These are phyloP conservation scores for Eleutherodactylus coqui DNA, from an alignment of 2,797 vertebrate species.

Conservation along the genomic window DNA sequence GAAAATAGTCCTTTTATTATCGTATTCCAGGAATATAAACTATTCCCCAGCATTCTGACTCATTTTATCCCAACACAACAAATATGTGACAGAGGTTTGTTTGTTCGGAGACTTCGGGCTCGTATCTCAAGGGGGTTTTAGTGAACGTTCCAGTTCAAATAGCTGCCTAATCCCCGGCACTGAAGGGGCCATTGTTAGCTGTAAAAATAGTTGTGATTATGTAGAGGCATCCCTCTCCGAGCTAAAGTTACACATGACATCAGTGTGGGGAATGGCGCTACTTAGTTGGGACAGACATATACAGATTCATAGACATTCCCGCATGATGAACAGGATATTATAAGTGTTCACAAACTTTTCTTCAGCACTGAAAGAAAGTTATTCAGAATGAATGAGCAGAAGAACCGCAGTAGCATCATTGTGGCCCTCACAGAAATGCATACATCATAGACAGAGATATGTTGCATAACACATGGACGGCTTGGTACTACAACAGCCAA, in stretches of 20 bases:
- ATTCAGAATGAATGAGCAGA: background rate
- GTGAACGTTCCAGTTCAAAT: conserved; percentile 11
- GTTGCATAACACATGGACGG: too few species aligned
- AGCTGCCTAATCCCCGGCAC: conserved; percentile 23
- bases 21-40: background rate
- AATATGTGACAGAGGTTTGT: background rate
- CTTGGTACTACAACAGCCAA: too few species aligned
- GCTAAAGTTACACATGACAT: conserved; percentile 40
- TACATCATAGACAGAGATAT: too few species aligned
- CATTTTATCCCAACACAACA: background rate
- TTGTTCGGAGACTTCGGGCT: background rate
- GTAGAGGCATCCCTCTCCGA: background rate
- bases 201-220: conserved; percentile 42
- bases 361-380: background rate
- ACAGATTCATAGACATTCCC: background rate
- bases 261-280: conserved; percentile 17
- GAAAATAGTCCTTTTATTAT: background rate
- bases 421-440: too few species aligned
- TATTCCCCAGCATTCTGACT: background rate
- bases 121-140: conserved; percentile 8
- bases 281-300: conserved; percentile 3
- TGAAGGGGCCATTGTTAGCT: conserved; percentile 5
- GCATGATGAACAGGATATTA: background rate
- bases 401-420: too few species aligned
- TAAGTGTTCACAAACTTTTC: background rate